phyloP scores from a whole-genome alignment of 2,888 invertebrate genomes.

The Tinea semifulvella region DNA sequence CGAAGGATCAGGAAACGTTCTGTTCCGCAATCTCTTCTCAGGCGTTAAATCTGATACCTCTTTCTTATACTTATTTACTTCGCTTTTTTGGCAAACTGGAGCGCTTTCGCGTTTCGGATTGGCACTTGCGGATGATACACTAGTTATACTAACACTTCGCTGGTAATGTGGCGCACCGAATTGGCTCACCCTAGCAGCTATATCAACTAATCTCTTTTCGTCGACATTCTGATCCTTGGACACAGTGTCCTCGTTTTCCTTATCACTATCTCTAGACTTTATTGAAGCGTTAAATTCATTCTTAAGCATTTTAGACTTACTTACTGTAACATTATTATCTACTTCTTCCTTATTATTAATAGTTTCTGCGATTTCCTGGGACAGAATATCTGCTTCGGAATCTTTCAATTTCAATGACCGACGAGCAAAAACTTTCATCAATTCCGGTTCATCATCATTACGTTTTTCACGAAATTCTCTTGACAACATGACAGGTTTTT shows the following conservation, averaged over 20 bases:
- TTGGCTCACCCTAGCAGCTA: conserved; percentile 52
- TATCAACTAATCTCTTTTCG: conserved; percentile 43
- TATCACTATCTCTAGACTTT: conserved; percentile 75
- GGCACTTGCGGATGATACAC: conserved; percentile 27
- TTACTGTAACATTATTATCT: conserved; percentile 29
- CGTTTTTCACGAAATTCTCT: conserved; percentile 54
- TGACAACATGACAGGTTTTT: conserved; percentile 57
- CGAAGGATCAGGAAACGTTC: conserved; percentile 59
- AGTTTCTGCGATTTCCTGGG: conserved; percentile 63
- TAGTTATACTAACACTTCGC: conserved; percentile 52
- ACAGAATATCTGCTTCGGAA: conserved; percentile 67
- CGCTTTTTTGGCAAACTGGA: conserved; percentile 42
- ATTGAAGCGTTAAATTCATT: conserved; percentile 62
- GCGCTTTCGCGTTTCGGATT: conserved; percentile 53
- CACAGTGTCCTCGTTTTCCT: conserved; percentile 69
- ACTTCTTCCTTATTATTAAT: conserved; percentile 42
- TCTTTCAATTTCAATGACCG: conserved; percentile 84
- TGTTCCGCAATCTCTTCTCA: conserved; percentile 54
- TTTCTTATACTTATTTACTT: conserved; percentile 58
- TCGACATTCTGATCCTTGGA: conserved; percentile 36
- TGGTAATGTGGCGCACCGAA: conserved; percentile 55
- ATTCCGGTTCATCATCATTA: conserved; percentile 78
- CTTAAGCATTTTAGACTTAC: conserved; percentile 43
- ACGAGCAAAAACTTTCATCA: conserved; percentile 84
- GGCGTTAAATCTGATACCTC: conserved; percentile 62